Evolutionary conservation across 2,888 invertebrate species (phyloP), one percentile per base, ranked within the genome.

Genomic region (Drosophila setosimentum): DNA sequence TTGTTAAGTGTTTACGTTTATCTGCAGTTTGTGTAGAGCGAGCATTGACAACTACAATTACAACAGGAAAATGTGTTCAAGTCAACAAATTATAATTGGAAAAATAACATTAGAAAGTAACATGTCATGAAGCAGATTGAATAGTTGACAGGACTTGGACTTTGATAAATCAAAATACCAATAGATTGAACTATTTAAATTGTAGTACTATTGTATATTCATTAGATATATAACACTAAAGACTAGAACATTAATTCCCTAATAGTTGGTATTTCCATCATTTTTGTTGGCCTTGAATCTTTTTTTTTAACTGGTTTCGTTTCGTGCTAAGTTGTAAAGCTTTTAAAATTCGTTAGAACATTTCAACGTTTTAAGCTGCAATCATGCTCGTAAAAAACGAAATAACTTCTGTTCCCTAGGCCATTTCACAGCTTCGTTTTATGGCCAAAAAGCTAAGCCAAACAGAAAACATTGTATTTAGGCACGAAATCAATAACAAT

Each of bases 401-500:
- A 16, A 40, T n/a, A 61, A 79, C 77, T 78, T 62, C 75, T 78
- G 77, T 78, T 49, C 48, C 30, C 45, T 48, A 42, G 68, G 24
- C 61, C 60, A 48, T 6, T 59, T 49, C 59, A 65, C 62, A 58
- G 60, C 53, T 69, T 21, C 29, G 24, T 51, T 78, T 78, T 77
- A 77, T 66, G 79, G 63, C 35, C 24, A 50, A 32, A 32, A 59
- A 37, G 62, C 29, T 27, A 32, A 64, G 69, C 50, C 51, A 51
- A 63, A 75, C 59, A 60, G 57, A 55, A 53, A 53, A 54, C 53
- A 54, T 78, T 78, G 60, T 74, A 57, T 51, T 63, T 69, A 57
- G 62, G 55, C 79, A 74, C 55, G 68, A 81, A 88, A 86, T 88
- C 87, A 84, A 84, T 85, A 88, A 81, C 71, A 81, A 86, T 86